phyloP scores from a whole-genome alignment of 2,797 vertebrate species.

The Acipenser ruthenus region DNA sequence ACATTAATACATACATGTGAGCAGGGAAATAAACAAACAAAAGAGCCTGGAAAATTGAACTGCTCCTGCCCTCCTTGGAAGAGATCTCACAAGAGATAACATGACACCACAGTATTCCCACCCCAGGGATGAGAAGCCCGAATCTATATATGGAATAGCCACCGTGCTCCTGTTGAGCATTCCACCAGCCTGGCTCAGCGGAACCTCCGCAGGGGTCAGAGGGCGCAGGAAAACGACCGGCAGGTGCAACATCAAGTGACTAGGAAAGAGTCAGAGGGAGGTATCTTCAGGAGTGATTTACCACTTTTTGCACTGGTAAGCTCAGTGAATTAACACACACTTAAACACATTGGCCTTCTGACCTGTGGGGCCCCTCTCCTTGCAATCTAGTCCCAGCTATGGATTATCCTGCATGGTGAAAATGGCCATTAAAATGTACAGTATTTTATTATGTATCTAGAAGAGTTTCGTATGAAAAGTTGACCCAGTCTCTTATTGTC shows the following conservation, averaged over 20 bases:
- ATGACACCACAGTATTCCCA: background rate
- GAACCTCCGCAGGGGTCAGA: background rate
- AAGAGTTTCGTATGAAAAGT: too few species aligned
- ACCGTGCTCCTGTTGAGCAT: background rate
- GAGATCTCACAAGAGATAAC: too few species aligned
- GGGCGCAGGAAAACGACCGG: conserved; percentile 1
- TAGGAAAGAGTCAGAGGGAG: background rate
- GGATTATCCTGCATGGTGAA: background rate
- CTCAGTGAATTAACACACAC: conserved; percentile 16
- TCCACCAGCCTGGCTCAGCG: background rate
- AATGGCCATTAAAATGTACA: too few species aligned
- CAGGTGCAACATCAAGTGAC: conserved; percentile 1
- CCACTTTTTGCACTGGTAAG: background rate
- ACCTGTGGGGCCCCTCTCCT: background rate
- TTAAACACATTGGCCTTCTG: background rate
- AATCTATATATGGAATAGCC: background rate
- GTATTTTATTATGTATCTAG: too few species aligned
- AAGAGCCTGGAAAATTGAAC: too few species aligned
- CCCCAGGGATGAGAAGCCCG: background rate
- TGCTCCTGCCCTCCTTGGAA: too few species aligned
- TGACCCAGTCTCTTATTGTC: too few species aligned
- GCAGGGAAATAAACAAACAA: background rate
- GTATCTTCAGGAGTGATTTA: conserved; percentile 1
- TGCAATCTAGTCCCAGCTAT: background rate
- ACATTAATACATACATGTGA: background rate